Evolutionary conservation across 2,113 vertebrate genomes (phyloP).

Genomic region (Campylomormyrus numenius): DNA sequence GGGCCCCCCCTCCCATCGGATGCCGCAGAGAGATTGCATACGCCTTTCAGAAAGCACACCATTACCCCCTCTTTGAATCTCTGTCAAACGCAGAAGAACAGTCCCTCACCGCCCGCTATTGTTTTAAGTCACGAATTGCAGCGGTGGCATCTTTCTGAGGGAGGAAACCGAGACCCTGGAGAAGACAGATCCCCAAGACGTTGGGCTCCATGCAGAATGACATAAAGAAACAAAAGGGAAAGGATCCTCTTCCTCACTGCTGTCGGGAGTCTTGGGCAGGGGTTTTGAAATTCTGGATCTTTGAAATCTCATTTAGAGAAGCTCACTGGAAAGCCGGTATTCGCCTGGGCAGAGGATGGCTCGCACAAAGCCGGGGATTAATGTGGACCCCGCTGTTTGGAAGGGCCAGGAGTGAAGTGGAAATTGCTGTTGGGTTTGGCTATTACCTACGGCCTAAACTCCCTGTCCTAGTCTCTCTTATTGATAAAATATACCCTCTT

Average conservation of each 20-base stretch:
- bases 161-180: not conserved
- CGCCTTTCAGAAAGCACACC: not conserved
- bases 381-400: constrained; percentile 18
- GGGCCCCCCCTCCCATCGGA: not conserved
- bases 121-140: not conserved
- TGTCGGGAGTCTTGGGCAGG: constrained; percentile 8
- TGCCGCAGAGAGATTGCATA: not conserved
- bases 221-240: not conserved
- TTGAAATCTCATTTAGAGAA: constrained; percentile 42
- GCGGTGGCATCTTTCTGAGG: not conserved
- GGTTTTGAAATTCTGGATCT: constrained; percentile 37
- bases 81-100: not conserved
- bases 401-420: constrained; percentile 2
- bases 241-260: not conserved
- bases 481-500: not conserved
- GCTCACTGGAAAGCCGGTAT: constrained; percentile 18
- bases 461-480: not conserved
- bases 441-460: not conserved
- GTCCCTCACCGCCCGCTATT: not conserved
- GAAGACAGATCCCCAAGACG: not conserved
- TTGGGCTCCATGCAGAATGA: not conserved
- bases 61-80: not conserved
- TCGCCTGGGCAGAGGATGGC: not conserved
- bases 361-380: constrained; percentile 26
- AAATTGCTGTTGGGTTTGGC: not conserved